Percentiles rank a stretch among this genome's conserved stretches.
Evolutionary conservation across 2,888 invertebrate species (phyloP).

Genomic region (Leistus spinibarbis): DNA sequence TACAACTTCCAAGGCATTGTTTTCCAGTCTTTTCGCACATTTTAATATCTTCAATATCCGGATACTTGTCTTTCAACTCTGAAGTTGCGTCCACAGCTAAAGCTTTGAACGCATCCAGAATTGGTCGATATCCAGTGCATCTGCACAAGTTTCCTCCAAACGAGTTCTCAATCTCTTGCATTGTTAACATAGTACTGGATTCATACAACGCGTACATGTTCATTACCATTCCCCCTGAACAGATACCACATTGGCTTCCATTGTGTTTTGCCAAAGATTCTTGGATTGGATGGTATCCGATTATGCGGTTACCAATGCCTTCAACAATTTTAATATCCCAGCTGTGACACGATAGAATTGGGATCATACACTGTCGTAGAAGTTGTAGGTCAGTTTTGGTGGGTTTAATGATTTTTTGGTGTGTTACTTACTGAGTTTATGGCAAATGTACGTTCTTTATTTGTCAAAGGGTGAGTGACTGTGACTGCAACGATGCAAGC

Average conservation of each 20-base stretch:
- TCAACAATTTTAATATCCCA: slow-evolving; percentile 76
- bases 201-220: slow-evolving; percentile 67
- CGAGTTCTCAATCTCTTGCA: slow-evolving; percentile 69
- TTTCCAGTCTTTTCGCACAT: slow-evolving; percentile 55
- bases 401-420: too few species aligned
- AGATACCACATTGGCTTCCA: slow-evolving; percentile 73
- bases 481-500: slow-evolving; percentile 65
- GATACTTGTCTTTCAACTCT: neutral
- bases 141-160: slow-evolving; percentile 75
- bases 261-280: slow-evolving; percentile 63
- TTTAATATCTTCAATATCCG: slow-evolving; percentile 12
- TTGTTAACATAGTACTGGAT: slow-evolving; percentile 57
- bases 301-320: slow-evolving; percentile 65
- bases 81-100: slow-evolving; percentile 49
- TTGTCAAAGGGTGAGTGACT: slow-evolving; percentile 58
- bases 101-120: slow-evolving; percentile 68
- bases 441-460: slow-evolving; percentile 60
- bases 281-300: slow-evolving; percentile 69
- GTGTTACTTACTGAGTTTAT: slow-evolving; percentile 67
- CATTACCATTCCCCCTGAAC: slow-evolving; percentile 79
- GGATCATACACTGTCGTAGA: slow-evolving; percentile 59
- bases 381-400: too few species aligned
- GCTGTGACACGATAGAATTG: slow-evolving; percentile 61
- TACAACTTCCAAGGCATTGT: slow-evolving; percentile 49
- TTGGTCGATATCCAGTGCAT: slow-evolving; percentile 72